Conservation (phyloP, 2,888 invertebrate genomes). For the Cecidostiba fungosa region DNA sequence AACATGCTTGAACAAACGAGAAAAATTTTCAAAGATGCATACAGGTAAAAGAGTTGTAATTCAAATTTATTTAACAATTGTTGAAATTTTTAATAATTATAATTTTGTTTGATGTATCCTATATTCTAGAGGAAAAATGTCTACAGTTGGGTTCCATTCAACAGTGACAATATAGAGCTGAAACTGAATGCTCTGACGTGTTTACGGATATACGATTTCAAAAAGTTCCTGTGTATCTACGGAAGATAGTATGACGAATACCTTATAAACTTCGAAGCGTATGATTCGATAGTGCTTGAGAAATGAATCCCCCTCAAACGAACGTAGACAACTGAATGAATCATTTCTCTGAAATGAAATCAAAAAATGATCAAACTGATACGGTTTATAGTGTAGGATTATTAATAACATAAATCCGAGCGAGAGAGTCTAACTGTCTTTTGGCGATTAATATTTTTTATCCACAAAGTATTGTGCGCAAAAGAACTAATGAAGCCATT, state of each 20-base stretch:
- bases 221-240: background rate
- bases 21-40: conserved; percentile 82
- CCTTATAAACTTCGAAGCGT: background rate
- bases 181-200: too few species aligned
- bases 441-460: too few species aligned
- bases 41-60: conserved; percentile 68
- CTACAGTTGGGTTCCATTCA: conserved; percentile 39
- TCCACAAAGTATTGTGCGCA: too few species aligned
- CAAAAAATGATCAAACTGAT: background rate
- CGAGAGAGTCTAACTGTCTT: background rate
- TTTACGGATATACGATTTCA: background rate
- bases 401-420: background rate
- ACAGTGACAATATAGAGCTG: conserved; percentile 32
- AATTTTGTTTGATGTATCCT: background rate
- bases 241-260: background rate
- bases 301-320: background rate
- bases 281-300: background rate
- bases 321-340: background rate
- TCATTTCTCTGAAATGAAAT: background rate
- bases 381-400: background rate
- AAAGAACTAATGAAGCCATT: background rate
- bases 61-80: background rate
- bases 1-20: conserved; percentile 83
- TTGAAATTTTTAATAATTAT: background rate
- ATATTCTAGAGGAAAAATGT: conserved; percentile 54